Evolutionary conservation across 2,113 vertebrate species (phyloP).

Genomic region (Aptenodytes patagonicus): DNA sequence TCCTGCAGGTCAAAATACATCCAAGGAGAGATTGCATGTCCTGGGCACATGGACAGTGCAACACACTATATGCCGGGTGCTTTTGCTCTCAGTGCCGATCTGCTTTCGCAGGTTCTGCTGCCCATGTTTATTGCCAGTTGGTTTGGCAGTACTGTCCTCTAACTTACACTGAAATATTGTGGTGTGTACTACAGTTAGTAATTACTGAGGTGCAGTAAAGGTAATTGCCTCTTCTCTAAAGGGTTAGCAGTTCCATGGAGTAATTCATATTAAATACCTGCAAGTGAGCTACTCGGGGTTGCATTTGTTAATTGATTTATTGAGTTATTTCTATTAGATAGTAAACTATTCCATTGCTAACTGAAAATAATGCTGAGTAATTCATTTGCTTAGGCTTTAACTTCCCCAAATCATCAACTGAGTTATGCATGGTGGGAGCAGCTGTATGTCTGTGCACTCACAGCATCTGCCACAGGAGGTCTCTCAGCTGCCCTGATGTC

Average conservation of each 20-base stretch:
- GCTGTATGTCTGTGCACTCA: background rate
- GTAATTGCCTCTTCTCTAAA: conserved; percentile 43
- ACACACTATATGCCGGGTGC: background rate
- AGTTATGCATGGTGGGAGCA: background rate
- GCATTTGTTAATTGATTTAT: conserved; percentile 56
- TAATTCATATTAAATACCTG: conserved; percentile 52
- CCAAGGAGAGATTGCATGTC: background rate
- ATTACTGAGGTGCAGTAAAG: conserved; percentile 39
- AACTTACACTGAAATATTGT: background rate
- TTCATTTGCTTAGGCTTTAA: background rate
- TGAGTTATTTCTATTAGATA: conserved; percentile 28
- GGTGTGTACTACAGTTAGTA: background rate
- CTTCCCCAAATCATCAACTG: background rate
- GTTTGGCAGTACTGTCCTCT: background rate
- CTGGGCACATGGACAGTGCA: fast-evolving
- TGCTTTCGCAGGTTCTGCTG: background rate
- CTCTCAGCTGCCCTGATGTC: background rate
- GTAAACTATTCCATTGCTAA: background rate
- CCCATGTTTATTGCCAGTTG: background rate
- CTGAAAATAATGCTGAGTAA: conserved; percentile 35
- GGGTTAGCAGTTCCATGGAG: conserved; percentile 24
- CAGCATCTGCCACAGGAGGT: background rate
- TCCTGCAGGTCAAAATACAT: background rate
- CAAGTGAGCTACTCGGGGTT: conserved; percentile 4
- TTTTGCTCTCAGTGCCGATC: background rate